A percentile compares a stretch with the other conserved stretches of the same genome.
Evolutionary conservation across 2,888 invertebrate species (phyloP).

Genomic region (Nemapogon koenigi): DNA sequence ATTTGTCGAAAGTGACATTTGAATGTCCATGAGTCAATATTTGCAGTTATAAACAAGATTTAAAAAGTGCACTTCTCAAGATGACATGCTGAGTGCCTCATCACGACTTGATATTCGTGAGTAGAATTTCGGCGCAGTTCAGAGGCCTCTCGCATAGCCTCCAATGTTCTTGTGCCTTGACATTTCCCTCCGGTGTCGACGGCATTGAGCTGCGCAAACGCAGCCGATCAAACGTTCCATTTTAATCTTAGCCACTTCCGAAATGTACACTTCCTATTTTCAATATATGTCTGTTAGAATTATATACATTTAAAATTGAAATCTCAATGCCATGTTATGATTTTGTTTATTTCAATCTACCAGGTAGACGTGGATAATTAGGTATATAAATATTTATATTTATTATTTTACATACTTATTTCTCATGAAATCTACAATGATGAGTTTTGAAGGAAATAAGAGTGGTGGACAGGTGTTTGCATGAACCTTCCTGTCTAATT

Average conservation of each 20-base stretch:
- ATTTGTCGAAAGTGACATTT: no score
- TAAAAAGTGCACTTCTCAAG: neutral
- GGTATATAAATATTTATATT: no score
- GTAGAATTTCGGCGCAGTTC: slow-evolving; percentile 13
- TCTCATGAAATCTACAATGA: no score
- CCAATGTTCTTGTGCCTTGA: slow-evolving; percentile 42
- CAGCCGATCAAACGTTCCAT: slow-evolving; percentile 43
- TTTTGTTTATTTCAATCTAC: no score
- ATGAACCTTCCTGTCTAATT: no score
- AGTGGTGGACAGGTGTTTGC: no score
- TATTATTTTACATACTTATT: no score
- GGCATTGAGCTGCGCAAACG: slow-evolving; percentile 33
- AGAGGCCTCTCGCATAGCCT: slow-evolving; percentile 22
- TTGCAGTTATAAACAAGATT: no score
- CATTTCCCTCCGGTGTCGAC: slow-evolving; percentile 33
- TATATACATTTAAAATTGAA: no score
- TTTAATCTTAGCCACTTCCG: slow-evolving; percentile 49
- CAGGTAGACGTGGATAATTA: no score
- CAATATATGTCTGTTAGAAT: slow-evolving; percentile 1
- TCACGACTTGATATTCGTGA: slow-evolving; percentile 3
- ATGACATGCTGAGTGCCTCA: neutral
- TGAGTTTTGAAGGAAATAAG: no score
- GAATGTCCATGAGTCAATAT: no score
- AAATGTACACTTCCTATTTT: slow-evolving; percentile 47
- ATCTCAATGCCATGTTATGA: slow-evolving; percentile 1